Conservation (phyloP, 2,888 invertebrate genomes). For the Imbricaverruca yamaguchii region DNA sequence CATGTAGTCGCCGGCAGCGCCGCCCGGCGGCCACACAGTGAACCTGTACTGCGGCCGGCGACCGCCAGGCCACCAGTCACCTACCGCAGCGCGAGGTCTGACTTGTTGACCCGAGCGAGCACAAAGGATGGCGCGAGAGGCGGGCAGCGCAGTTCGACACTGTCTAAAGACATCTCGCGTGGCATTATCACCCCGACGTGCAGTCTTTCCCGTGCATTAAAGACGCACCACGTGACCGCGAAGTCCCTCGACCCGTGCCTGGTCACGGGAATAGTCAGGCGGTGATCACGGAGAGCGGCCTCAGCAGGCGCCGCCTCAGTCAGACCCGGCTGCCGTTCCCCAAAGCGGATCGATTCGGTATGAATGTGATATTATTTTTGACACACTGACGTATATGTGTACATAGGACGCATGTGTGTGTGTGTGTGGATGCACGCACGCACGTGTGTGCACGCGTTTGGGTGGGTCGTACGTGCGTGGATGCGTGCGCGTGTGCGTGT, state of each 20-base stretch:
- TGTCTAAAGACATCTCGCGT: background rate
- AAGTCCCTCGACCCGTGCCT: no score
- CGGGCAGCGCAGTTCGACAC: background rate
- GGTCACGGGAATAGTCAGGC: no score
- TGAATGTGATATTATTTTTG: background rate
- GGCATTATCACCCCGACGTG: background rate
- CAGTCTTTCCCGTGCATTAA: background rate
- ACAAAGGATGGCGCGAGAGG: background rate
- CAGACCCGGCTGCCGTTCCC: background rate
- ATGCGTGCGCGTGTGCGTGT: background rate
- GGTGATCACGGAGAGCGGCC: background rate
- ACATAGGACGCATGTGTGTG: background rate
- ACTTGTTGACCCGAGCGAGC: background rate
- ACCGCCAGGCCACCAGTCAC: background rate
- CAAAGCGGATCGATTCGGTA: background rate
- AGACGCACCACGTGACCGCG: background rate
- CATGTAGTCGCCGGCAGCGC: slow-evolving; percentile 52
- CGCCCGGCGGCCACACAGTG: background rate
- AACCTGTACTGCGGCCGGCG: background rate
- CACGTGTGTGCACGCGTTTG: background rate
- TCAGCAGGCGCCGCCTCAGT: background rate
- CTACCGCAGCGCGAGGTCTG: background rate
- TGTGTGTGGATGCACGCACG: background rate
- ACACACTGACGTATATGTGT: background rate
- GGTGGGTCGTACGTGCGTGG: background rate